Conservation (phyloP, 2,797 vertebrate genomes). For the Perdix hodgsoniae region DNA sequence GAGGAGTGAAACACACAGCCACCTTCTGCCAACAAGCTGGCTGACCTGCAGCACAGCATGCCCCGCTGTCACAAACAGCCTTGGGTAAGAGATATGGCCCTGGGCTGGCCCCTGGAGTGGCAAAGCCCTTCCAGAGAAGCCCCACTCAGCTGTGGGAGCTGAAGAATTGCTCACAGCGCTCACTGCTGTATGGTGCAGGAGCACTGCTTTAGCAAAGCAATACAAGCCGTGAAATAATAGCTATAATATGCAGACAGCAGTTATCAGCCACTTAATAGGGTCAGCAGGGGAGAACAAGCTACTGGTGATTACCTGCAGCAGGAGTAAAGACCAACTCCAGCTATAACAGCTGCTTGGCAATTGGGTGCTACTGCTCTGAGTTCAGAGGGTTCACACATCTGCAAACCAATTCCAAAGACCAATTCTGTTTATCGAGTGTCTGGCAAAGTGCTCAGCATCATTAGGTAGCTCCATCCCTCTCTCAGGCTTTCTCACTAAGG, state of each 20-base stretch:
- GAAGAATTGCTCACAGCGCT: not conserved
- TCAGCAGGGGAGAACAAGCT: not conserved
- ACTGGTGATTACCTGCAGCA: not conserved
- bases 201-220: not conserved
- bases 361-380: not conserved
- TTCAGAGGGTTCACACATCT: not conserved
- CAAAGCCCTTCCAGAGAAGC: not conserved
- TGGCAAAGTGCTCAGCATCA: not conserved
- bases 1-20: not conserved
- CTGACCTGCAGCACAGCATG: not conserved
- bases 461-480: fast-evolving
- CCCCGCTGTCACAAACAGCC: not conserved
- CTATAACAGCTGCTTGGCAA: not conserved
- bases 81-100: not conserved
- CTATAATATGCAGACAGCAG: not conserved
- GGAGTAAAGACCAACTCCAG: not conserved
- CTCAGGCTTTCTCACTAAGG: not conserved
- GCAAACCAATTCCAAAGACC: fast-evolving
- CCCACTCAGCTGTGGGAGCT: not conserved
- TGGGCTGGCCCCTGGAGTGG: not conserved
- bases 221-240: not conserved
- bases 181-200: not conserved
- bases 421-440: not conserved
- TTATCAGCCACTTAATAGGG: not conserved
- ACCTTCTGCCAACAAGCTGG: not conserved